Conservation (phyloP, 2,888 invertebrate genomes). For the Celastrina argiolus region DNA sequence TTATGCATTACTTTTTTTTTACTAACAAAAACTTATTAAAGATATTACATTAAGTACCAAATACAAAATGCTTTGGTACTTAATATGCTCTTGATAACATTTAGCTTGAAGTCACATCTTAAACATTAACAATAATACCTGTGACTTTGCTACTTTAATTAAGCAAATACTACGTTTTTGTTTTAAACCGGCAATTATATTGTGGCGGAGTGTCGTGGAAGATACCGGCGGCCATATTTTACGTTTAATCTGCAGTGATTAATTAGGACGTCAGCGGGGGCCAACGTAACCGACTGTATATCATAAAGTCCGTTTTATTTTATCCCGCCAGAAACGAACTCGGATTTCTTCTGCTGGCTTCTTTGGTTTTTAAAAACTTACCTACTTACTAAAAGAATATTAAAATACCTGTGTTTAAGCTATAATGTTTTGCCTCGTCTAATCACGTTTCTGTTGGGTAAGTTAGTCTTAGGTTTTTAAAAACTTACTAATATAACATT, state of each 20-base stretch:
- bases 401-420: too few species aligned
- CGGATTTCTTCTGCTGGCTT: neutral
- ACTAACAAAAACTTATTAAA: too few species aligned
- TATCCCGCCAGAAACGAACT: slow-evolving; percentile 52
- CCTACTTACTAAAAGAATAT: too few species aligned
- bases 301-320: slow-evolving; percentile 58
- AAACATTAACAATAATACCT: neutral
- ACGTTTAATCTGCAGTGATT: slow-evolving; percentile 71
- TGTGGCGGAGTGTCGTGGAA: slow-evolving; percentile 33
- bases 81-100: neutral
- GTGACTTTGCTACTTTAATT: slow-evolving; percentile 8
- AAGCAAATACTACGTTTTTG: slow-evolving; percentile 11
- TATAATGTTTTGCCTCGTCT: too few species aligned
- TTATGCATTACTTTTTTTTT: too few species aligned
- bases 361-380: too few species aligned
- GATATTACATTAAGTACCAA: too few species aligned
- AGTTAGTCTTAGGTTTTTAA: too few species aligned
- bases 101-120: neutral
- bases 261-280: slow-evolving; percentile 62
- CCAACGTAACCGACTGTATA: slow-evolving; percentile 49
- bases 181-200: slow-evolving; percentile 12
- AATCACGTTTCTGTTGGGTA: too few species aligned
- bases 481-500: too few species aligned
- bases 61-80: too few species aligned
- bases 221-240: slow-evolving; percentile 57